Percentiles rank a stretch among this genome's conserved stretches.
These are phyloP conservation scores for Gryon sp. DNA, from an alignment of 1,140 invertebrate genomes.

Conservation along the genomic window DNA sequence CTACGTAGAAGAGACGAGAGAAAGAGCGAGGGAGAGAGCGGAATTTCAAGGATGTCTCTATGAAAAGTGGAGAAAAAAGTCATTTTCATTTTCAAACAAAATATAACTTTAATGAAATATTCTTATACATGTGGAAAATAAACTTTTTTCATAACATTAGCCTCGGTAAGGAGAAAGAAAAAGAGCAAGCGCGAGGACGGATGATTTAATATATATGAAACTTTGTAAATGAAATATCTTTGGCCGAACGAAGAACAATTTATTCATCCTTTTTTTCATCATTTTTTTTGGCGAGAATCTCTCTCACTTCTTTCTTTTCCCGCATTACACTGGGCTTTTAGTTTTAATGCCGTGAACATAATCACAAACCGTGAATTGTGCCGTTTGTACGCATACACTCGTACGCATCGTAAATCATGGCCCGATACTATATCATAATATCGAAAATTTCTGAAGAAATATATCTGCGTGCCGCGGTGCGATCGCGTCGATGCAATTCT, in stretches of 20 bases:
- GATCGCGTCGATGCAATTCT: slow-evolving; percentile 62
- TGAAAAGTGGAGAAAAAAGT: slow-evolving; percentile 50
- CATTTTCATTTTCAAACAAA: slow-evolving; percentile 61
- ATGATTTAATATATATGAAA: slow-evolving; percentile 56
- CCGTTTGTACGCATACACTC: slow-evolving; percentile 18
- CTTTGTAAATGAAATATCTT: slow-evolving; percentile 54
- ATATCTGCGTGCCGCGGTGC: slow-evolving; percentile 42
- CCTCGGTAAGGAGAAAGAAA: slow-evolving; percentile 15
- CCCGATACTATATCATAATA: slow-evolving; percentile 47
- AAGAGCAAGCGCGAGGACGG: slow-evolving; percentile 13
- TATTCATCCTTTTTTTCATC: no score
- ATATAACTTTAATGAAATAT: slow-evolving; percentile 63
- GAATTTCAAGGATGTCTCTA: slow-evolving; percentile 57
- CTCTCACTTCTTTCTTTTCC: slow-evolving; percentile 18
- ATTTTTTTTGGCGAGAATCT: no score
- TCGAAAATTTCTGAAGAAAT: slow-evolving; percentile 61
- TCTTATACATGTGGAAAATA: slow-evolving; percentile 60
- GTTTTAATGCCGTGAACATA: slow-evolving; percentile 27
- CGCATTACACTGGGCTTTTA: slow-evolving; percentile 26
- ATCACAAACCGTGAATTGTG: slow-evolving; percentile 53
- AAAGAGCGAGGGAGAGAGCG: slow-evolving; percentile 10
- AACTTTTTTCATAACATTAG: slow-evolving; percentile 63
- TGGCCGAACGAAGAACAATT: slow-evolving; percentile 43
- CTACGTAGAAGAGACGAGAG: slow-evolving; percentile 23
- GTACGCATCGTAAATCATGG: slow-evolving; percentile 38